Conservation (phyloP, 2,113 vertebrate genomes). For the Lichenostomus cassidix region DNA sequence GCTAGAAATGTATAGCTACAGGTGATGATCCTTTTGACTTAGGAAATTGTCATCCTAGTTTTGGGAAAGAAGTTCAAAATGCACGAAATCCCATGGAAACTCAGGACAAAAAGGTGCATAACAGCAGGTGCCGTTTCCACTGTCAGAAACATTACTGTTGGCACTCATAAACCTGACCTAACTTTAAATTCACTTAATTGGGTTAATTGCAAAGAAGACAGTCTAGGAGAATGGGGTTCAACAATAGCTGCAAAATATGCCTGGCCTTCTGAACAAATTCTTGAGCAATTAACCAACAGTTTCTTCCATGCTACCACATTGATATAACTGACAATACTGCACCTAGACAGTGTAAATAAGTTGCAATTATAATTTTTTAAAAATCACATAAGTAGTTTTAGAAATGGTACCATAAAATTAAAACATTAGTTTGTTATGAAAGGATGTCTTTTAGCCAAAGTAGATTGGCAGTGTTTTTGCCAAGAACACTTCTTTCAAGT, state of each 20-base stretch:
- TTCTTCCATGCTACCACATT: background rate
- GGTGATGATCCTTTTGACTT: background rate
- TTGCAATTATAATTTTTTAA: background rate
- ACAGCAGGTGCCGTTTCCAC: background rate
- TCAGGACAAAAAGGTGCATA: background rate
- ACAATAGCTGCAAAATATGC: background rate
- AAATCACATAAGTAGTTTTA: background rate
- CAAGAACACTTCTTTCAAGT: background rate
- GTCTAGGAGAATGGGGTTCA: background rate
- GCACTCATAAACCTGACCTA: background rate
- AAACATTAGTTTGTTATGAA: background rate
- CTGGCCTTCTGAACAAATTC: background rate
- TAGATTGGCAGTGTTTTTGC: background rate
- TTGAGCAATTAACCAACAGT: background rate
- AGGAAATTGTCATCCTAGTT: background rate
- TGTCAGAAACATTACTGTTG: background rate
- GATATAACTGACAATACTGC: background rate
- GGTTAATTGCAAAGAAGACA: background rate
- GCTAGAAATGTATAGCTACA: background rate
- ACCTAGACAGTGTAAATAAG: background rate
- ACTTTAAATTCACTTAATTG: background rate
- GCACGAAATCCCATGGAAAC: background rate
- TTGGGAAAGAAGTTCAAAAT: background rate
- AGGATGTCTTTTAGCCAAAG: background rate
- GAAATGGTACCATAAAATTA: background rate